phyloP scores from a whole-genome alignment of 1,140 invertebrate genomes.

The Meteorus sp. region DNA sequence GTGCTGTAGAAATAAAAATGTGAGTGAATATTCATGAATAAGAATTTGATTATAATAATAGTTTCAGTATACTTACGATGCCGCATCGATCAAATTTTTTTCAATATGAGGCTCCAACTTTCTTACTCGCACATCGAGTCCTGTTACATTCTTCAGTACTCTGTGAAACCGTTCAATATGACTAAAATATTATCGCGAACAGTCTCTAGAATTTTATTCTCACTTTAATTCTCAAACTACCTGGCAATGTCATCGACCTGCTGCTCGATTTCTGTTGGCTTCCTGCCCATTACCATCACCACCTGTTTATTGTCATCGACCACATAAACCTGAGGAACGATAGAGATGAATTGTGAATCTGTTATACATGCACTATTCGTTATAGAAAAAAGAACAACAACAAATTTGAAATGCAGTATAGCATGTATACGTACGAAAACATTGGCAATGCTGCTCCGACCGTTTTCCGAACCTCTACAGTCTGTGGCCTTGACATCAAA shows the following conservation, averaged over 20 bases:
- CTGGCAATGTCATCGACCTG: conserved; percentile 70
- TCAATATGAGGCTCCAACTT: conserved; percentile 75
- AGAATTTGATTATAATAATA: conserved; percentile 12
- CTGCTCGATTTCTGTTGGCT: conserved; percentile 74
- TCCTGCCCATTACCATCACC: conserved; percentile 74
- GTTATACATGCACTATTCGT: background rate
- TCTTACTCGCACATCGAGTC: conserved; percentile 74
- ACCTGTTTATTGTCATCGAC: conserved; percentile 79
- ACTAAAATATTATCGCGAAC: background rate
- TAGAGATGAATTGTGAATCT: background rate
- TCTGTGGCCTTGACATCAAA: conserved; percentile 90
- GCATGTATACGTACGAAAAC: conserved; percentile 71
- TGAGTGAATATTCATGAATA: conserved; percentile 7
- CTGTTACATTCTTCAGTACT: conserved; percentile 71
- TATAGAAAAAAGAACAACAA: conserved; percentile 2
- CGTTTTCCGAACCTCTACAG: conserved; percentile 72
- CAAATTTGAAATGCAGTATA: conserved; percentile 15
- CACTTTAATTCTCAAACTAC: conserved; percentile 49
- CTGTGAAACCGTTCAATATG: conserved; percentile 48
- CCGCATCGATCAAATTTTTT: conserved; percentile 62
- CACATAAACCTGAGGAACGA: conserved; percentile 69
- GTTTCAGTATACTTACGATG: conserved; percentile 65
- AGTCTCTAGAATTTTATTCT: background rate
- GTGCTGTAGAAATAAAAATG: conserved; percentile 65
- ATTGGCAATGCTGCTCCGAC: conserved; percentile 78